A percentile compares a stretch with the other conserved stretches of the same genome.
These are phyloP conservation scores for Lasioglossum leucozonium DNA, from an alignment of 2,888 invertebrate genomes.

Conservation along the genomic window DNA sequence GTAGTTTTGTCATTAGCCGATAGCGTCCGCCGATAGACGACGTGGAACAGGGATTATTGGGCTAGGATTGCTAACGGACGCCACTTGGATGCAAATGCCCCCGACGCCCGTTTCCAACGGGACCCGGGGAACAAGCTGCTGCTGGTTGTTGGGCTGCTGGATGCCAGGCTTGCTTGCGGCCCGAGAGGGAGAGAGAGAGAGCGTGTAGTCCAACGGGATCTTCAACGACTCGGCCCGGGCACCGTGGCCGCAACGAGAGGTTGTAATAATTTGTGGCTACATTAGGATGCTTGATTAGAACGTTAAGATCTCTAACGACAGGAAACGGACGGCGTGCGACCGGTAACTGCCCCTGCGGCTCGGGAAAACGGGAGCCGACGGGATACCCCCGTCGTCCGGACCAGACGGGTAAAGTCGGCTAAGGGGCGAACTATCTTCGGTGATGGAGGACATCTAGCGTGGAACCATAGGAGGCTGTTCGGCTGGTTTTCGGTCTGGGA, in stretches of 20 bases:
- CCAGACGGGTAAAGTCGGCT: not conserved
- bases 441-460: not conserved
- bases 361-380: slow-evolving; percentile 23
- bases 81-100: slow-evolving; percentile 83
- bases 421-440: not conserved
- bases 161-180: not conserved
- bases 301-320: slow-evolving; percentile 58
- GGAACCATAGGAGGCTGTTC: not conserved
- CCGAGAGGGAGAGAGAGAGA: no score
- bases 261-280: slow-evolving; percentile 62
- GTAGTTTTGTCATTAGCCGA: slow-evolving; percentile 85
- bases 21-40: slow-evolving; percentile 82
- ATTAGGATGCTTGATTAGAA: slow-evolving; percentile 63
- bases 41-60: slow-evolving; percentile 82
- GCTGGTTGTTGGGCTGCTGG: slow-evolving; percentile 78
- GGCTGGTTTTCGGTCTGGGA: not conserved
- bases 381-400: not conserved
- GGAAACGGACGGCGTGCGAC: slow-evolving; percentile 14
- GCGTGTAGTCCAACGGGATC: slow-evolving; percentile 35
- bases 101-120: slow-evolving; percentile 50
- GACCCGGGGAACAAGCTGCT: slow-evolving; percentile 62
- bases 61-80: slow-evolving; percentile 81
- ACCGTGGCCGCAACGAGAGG: slow-evolving; percentile 42
- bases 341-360: slow-evolving; percentile 19
- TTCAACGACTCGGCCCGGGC: slow-evolving; percentile 35